These are phyloP conservation scores for Sarcophaga subvicina DNA, from an alignment of 2,888 invertebrate species.

Conservation along the genomic window DNA sequence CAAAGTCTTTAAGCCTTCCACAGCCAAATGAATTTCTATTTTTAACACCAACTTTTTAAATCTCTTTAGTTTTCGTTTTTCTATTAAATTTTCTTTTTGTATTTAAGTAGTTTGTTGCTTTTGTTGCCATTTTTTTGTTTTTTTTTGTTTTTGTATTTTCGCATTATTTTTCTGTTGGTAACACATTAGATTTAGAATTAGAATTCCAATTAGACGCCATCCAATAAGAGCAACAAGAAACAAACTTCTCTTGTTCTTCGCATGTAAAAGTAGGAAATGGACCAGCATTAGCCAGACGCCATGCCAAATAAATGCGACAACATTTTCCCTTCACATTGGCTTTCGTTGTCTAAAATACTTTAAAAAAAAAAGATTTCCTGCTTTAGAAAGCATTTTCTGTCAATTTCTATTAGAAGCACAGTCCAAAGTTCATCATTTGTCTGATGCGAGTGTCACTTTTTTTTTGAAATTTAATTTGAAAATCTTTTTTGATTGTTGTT, in stretches of 20 bases:
- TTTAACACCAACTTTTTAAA: conserved; percentile 26
- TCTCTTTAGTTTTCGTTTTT: conserved; percentile 37
- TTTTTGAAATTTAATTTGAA: conserved; percentile 2
- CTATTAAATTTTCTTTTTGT: background rate
- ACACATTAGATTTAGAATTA: conserved; percentile 29
- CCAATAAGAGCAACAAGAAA: background rate
- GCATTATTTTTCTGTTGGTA: conserved; percentile 44
- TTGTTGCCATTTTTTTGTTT: conserved; percentile 3
- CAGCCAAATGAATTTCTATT: conserved; percentile 41
- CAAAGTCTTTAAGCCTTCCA: conserved; percentile 38
- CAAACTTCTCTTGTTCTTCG: conserved; percentile 11
- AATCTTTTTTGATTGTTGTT: background rate
- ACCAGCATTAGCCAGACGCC: conserved; percentile 26
- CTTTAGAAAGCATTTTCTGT: background rate
- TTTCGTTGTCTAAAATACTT: conserved; percentile 1
- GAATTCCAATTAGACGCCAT: conserved; percentile 53
- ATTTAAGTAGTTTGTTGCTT: background rate
- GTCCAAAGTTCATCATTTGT: conserved; percentile 18
- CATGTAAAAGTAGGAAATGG: background rate
- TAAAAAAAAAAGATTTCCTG: background rate
- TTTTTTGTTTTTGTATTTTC: conserved; percentile 17
- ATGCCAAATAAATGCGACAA: conserved; percentile 16
- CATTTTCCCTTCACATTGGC: background rate
- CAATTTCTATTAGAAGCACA: background rate
- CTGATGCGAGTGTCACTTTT: background rate